A percentile compares a stretch with the other conserved stretches of the same genome.
phyloP scores from a whole-genome alignment of 2,113 vertebrate species.

The Lepus europaeus region DNA sequence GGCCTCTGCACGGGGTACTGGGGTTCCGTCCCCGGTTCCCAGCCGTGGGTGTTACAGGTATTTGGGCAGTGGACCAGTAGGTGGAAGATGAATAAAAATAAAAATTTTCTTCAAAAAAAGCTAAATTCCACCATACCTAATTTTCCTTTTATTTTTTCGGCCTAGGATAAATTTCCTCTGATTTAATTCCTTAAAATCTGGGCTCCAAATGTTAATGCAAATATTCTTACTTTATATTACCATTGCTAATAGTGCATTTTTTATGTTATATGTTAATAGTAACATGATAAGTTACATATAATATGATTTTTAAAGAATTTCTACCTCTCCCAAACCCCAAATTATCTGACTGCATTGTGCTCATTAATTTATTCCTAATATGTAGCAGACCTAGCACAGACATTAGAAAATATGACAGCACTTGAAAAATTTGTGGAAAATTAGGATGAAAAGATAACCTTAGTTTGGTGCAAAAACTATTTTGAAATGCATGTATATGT shows the following conservation, averaged over 20 bases:
- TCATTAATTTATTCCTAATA: not conserved
- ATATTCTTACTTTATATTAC: not conserved
- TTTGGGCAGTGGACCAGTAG: too few species aligned
- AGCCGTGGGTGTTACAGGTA: too few species aligned
- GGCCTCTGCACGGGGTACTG: too few species aligned
- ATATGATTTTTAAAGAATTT: not conserved
- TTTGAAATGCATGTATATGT: too few species aligned
- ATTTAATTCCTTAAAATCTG: not conserved
- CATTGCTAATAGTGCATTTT: not conserved
- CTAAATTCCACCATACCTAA: not conserved
- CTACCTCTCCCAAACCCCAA: not conserved
- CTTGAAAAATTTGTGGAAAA: too few species aligned
- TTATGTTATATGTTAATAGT: not conserved
- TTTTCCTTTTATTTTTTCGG: not conserved
- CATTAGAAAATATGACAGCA: not conserved
- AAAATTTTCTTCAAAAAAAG: not conserved
- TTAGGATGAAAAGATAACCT: too few species aligned
- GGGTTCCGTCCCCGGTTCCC: too few species aligned
- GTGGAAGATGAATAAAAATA: too few species aligned
- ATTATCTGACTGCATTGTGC: not conserved
- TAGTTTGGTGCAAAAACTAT: too few species aligned
- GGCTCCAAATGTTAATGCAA: not conserved
- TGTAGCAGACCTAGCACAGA: not conserved
- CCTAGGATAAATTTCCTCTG: not conserved
- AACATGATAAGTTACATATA: not conserved